Evolutionary conservation across 1,140 invertebrate species (phyloP).

Genomic region (Lordiphosa clarofinis): DNA sequence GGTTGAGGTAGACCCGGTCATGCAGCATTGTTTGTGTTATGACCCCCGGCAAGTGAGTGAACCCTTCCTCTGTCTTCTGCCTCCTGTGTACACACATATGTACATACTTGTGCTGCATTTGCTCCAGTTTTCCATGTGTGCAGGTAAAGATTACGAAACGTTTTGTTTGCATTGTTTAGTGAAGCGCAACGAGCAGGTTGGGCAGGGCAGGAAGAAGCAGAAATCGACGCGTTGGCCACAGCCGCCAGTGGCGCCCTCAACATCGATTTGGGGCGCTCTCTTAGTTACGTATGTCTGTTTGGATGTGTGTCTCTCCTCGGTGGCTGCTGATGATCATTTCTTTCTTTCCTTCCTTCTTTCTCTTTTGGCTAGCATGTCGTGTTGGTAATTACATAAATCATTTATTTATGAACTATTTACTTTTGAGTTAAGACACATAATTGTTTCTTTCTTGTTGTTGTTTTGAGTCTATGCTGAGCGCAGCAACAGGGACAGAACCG

Average conservation of each 20-base stretch:
- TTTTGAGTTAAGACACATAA: constrained; percentile 48
- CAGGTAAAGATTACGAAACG: constrained; percentile 70
- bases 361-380: constrained; percentile 16
- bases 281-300: neutral
- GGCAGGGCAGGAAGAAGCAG: constrained; percentile 1
- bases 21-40: constrained; percentile 19
- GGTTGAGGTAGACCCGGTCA: constrained; percentile 7
- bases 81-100: neutral
- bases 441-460: constrained; percentile 8
- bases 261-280: constrained; percentile 3
- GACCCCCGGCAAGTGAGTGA: constrained; percentile 24
- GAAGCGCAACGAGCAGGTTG: constrained; percentile 19
- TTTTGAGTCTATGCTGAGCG: neutral
- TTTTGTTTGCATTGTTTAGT: constrained; percentile 33
- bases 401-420: constrained; percentile 66
- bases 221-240: constrained; percentile 36
- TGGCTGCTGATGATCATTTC: constrained; percentile 1
- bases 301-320: constrained; percentile 5
- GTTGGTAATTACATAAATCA: constrained; percentile 58
- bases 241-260: constrained; percentile 23
- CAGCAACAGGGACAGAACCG: neutral
- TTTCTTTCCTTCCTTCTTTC: constrained; percentile 4
- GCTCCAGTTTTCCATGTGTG: constrained; percentile 45
- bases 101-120: constrained; percentile 1
- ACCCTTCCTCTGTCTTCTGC: neutral